These are phyloP conservation scores for Acromyrmex echinatior DNA, from an alignment of 1,140 invertebrate genomes.

Conservation along the genomic window DNA sequence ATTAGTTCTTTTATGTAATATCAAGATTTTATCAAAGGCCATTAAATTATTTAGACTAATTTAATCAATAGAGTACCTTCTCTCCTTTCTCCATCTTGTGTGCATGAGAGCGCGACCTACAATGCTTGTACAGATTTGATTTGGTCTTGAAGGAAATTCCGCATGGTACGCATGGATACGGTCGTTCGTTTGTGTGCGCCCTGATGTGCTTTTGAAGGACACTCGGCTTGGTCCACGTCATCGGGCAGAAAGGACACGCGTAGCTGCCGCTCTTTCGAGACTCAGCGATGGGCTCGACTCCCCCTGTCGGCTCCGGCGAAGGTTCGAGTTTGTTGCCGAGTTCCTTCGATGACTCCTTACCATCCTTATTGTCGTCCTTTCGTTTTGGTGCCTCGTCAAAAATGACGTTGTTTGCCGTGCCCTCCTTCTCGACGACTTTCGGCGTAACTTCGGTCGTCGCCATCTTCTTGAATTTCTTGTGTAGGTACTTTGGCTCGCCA, in stretches of 20 bases:
- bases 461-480: conserved; percentile 97
- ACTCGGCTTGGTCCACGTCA: conserved; percentile 97
- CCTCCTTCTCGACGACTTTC: conserved; percentile 75
- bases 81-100: conserved; percentile 89
- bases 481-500: conserved; percentile 93
- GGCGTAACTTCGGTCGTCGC: conserved; percentile 87
- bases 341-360: conserved; percentile 75
- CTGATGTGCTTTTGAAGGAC: conserved; percentile 97
- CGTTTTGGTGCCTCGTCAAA: conserved; percentile 83
- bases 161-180: conserved; percentile 95
- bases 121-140: conserved; percentile 97
- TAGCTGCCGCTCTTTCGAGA: conserved; percentile 87
- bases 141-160: conserved; percentile 98
- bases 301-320: conserved; percentile 65
- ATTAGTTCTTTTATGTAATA: not conserved
- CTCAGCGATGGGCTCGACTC: conserved; percentile 81
- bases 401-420: conserved; percentile 75
- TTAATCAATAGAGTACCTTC: conserved; percentile 76
- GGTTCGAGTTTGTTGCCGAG: conserved; percentile 72
- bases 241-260: conserved; percentile 95
- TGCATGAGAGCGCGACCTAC: conserved; percentile 93
- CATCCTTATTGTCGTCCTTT: conserved; percentile 83
- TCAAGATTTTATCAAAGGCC: not conserved
- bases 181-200: conserved; percentile 96
- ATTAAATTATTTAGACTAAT: not conserved